Evolutionary conservation across 1,140 invertebrate species (phyloP).

Genomic region (Himalopsyche phryganea): DNA sequence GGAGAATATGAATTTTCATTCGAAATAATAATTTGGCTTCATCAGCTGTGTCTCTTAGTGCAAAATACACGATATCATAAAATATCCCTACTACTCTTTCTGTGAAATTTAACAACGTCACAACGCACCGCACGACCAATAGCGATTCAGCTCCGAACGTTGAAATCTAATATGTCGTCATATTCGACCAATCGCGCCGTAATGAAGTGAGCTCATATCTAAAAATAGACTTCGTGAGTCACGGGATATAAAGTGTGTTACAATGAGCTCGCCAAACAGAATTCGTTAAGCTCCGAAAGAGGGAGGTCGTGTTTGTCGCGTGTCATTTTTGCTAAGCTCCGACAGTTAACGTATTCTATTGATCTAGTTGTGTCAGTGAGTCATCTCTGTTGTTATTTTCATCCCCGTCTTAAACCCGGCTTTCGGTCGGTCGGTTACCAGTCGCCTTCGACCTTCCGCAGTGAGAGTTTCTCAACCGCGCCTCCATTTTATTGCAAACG

Average conservation of each 20-base stretch:
- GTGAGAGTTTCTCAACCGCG: not conserved
- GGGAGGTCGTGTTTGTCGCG: conserved; percentile 11
- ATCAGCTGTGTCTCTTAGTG: conserved; percentile 10
- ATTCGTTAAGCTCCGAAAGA: conserved; percentile 11
- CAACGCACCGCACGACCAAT: conserved; percentile 36
- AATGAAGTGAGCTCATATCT: conserved; percentile 46
- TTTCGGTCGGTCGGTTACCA: no score
- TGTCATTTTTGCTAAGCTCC: conserved; percentile 11
- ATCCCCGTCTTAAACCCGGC: conserved; percentile 8
- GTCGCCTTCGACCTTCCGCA: conserved; percentile 27
- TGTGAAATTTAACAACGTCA: conserved; percentile 3
- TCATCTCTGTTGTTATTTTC: conserved; percentile 29
- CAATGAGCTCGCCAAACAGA: conserved; percentile 19
- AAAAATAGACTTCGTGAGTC: conserved; percentile 57
- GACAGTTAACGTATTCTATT: conserved; percentile 4
- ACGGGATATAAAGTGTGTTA: conserved; percentile 52
- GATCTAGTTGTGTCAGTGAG: conserved; percentile 25
- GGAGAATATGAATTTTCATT: no score
- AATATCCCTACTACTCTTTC: conserved; percentile 43
- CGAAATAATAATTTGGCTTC: conserved; percentile 9
- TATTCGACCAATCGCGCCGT: conserved; percentile 43
- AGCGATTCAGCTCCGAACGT: not conserved
- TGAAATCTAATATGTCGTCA: conserved; percentile 38
- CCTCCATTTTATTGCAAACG: not conserved
- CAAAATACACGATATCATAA: conserved; percentile 41